Conservation (phyloP, 2,797 vertebrate species). For the Anguilla obscura region DNA sequence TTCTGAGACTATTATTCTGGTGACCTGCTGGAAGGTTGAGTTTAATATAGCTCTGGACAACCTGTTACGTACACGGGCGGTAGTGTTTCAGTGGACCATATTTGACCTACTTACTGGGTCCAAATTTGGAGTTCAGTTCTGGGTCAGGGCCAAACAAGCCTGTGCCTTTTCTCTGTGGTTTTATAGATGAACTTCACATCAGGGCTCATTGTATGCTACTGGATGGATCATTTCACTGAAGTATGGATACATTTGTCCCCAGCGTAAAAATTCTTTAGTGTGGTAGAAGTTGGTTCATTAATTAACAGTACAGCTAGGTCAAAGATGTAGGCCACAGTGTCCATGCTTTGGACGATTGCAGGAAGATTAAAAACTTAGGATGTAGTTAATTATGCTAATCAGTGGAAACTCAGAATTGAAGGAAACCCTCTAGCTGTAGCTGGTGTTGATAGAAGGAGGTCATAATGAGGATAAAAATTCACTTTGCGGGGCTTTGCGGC, state of each 20-base stretch:
- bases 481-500: background rate
- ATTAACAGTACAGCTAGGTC: background rate
- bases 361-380: background rate
- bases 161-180: background rate
- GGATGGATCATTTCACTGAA: background rate
- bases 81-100: background rate
- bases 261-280: background rate
- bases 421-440: background rate
- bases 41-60: background rate
- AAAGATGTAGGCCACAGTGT: background rate
- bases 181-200: background rate
- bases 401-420: background rate
- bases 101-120: background rate
- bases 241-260: background rate
- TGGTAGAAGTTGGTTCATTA: background rate
- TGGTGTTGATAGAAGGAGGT: background rate
- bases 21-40: background rate
- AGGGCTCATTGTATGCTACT: background rate
- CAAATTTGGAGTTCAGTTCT: background rate
- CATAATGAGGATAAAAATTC: background rate
- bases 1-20: background rate
- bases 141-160: background rate
- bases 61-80: background rate
- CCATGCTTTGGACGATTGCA: background rate
- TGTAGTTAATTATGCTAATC: too few relatives aligned